These are phyloP conservation scores for Rhea pennata DNA, from an alignment of 2,113 vertebrate genomes.

Conservation along the genomic window DNA sequence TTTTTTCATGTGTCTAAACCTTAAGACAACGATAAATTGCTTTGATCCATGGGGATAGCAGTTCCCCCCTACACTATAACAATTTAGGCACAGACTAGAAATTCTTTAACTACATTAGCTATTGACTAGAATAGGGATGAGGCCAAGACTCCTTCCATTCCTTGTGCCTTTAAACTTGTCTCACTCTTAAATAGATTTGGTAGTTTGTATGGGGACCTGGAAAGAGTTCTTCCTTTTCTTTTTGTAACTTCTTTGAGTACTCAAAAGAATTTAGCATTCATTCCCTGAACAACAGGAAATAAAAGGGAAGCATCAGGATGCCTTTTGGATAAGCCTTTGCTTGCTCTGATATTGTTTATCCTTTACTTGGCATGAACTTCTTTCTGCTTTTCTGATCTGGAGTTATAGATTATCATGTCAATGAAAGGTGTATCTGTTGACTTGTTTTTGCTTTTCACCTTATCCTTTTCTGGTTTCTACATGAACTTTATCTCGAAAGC, in stretches of 20 bases:
- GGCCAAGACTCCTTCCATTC: not conserved
- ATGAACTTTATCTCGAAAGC: not conserved
- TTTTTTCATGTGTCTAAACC: not conserved
- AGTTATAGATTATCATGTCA: not conserved
- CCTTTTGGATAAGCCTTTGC: not conserved
- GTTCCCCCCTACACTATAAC: not conserved
- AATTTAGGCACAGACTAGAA: not conserved
- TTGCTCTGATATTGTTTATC: not conserved
- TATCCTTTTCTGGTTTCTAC: not conserved
- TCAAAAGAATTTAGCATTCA: not conserved
- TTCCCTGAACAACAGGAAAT: not conserved
- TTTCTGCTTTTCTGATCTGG: not conserved
- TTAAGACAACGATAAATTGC: not conserved
- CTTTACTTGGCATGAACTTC: accelerated
- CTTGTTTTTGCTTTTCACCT: not conserved
- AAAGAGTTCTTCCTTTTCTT: not conserved
- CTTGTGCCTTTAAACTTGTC: not conserved
- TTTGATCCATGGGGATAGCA: not conserved
- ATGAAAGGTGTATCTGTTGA: not conserved
- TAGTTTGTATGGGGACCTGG: not conserved
- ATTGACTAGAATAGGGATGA: not conserved
- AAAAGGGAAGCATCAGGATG: not conserved
- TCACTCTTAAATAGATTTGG: not conserved
- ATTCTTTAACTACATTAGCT: not conserved
- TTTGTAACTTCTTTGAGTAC: not conserved